phyloP scores from a whole-genome alignment of 53 echinoderm and acorn worm species.

The Actinopyga echinites region DNA sequence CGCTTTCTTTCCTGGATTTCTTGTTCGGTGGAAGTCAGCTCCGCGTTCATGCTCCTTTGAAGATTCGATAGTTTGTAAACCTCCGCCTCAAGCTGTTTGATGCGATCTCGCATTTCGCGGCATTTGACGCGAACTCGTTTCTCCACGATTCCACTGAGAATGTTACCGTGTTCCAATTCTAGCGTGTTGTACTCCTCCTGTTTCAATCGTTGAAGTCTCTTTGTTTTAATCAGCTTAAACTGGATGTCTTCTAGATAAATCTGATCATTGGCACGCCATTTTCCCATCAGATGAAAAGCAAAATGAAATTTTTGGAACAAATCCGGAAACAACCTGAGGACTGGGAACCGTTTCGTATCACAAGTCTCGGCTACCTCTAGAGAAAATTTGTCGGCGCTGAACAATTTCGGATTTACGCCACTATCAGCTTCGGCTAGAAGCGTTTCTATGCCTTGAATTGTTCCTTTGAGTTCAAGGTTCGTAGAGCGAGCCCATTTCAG shows the following conservation, averaged over 20 bases:
- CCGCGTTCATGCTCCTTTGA: constrained; percentile 59
- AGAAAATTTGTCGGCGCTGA: constrained; percentile 88
- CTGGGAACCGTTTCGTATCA: constrained; percentile 79
- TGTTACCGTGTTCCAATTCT: constrained; percentile 78
- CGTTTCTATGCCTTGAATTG: constrained; percentile 59
- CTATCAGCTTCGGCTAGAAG: constrained; percentile 61
- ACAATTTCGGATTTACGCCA: constrained; percentile 72
- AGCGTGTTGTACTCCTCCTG: constrained; percentile 89
- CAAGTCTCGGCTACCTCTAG: constrained; percentile 89
- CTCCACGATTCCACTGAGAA: constrained; percentile 81
- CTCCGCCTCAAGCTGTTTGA: constrained; percentile 74
- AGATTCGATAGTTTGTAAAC: constrained; percentile 54
- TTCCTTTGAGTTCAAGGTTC: constrained; percentile 82
- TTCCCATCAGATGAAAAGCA: constrained; percentile 72
- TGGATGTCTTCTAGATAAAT: constrained; percentile 92
- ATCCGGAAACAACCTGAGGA: constrained; percentile 84
- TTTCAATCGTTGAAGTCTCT: constrained; percentile 78
- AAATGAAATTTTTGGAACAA: constrained; percentile 94
- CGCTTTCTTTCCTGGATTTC: constrained; percentile 80
- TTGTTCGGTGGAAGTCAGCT: constrained; percentile 70
- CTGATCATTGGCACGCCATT: constrained; percentile 93
- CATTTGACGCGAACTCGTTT: constrained; percentile 81
- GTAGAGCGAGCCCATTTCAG: constrained; percentile 82
- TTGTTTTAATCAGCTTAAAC: constrained; percentile 81
- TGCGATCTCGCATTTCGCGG: constrained; percentile 73